Evolutionary conservation across 2,888 invertebrate species (phyloP).

Genomic region (Conomelus anceps): DNA sequence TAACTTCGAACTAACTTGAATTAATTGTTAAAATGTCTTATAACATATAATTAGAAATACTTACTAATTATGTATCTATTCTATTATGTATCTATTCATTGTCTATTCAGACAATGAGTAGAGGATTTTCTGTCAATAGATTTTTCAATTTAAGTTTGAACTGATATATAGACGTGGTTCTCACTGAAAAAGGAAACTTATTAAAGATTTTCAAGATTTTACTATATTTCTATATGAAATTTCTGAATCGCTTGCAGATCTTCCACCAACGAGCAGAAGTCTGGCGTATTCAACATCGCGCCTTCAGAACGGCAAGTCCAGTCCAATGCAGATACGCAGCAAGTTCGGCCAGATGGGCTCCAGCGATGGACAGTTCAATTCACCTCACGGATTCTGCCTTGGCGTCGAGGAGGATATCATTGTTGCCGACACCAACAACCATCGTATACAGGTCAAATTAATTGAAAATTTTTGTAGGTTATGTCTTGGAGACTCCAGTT

Average conservation of each 20-base stretch:
- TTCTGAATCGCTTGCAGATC: background rate
- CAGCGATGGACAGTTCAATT: conserved; percentile 90
- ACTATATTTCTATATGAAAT: background rate
- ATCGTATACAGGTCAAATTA: conserved; percentile 79
- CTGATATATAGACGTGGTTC: too few species aligned
- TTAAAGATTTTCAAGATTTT: background rate
- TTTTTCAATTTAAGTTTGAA: too few species aligned
- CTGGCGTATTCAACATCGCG: background rate
- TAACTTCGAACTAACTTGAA: too few species aligned
- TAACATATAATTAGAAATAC: too few species aligned
- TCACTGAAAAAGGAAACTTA: background rate
- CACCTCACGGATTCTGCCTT: conserved; percentile 94
- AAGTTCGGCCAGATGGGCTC: conserved; percentile 93
- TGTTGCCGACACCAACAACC: conserved; percentile 94
- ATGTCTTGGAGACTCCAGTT: too few species aligned
- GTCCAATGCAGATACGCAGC: conserved; percentile 75
- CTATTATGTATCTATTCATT: background rate
- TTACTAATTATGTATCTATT: too few species aligned
- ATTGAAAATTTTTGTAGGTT: too few species aligned
- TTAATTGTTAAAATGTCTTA: too few species aligned
- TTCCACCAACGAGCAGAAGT: background rate
- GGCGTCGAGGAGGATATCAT: conserved; percentile 93
- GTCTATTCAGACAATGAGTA: background rate
- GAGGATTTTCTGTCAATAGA: too few species aligned
- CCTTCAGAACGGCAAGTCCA: conserved; percentile 16